Evolutionary conservation across 2,888 invertebrate species (phyloP), one percentile per base, ranked within the genome.

Genomic region (Caenorhabditis uteleia): DNA sequence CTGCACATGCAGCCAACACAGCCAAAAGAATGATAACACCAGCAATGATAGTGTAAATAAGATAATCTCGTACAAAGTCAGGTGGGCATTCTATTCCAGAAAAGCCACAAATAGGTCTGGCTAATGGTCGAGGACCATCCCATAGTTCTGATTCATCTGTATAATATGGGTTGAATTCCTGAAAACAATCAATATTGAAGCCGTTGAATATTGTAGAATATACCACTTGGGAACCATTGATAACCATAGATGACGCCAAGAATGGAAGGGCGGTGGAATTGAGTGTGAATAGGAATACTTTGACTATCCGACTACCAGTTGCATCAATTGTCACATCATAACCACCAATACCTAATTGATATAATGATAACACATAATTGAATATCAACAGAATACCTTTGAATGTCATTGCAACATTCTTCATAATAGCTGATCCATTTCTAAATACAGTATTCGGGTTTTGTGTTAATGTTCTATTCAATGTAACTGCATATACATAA

Each of bases 31-130:
- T 26, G n/a, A 68, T 46, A n/a, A 73, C 16, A 1, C 42, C 64
- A 20, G 61, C 48, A 16, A 59, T 56, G 8, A 69, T 53, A 38
- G 65, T 51, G 26, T 62, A 59, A 6, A 54, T 59, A 16, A 71
- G 56, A 42, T 75, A 72, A 21, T 67, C 65, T 39, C 50, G 18
- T 10, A 69, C 20, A 33, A 72, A 67, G 39, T 69, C 42, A 3
- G 56, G 38, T 3, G 72, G 67, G 48, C 72, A 72, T n/a, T n/a
- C n/a, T n/a, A n/a, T n/a, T n/a, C 75, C 75, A 7, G 46, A 49
- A 34, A 66, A 75, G 14, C 72, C 75, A 51, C 75, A 65, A 20
- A 33, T 45, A 7, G 65, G 65, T 12, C 12, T 33, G 3, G 29
- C 68, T 6, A 51, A 48, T 7, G 74, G 74, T 25, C 42, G 42